These are phyloP conservation scores for Orbicella faveolata DNA, from an alignment of 64 coral and sea anemone species.

Conservation along the genomic window DNA sequence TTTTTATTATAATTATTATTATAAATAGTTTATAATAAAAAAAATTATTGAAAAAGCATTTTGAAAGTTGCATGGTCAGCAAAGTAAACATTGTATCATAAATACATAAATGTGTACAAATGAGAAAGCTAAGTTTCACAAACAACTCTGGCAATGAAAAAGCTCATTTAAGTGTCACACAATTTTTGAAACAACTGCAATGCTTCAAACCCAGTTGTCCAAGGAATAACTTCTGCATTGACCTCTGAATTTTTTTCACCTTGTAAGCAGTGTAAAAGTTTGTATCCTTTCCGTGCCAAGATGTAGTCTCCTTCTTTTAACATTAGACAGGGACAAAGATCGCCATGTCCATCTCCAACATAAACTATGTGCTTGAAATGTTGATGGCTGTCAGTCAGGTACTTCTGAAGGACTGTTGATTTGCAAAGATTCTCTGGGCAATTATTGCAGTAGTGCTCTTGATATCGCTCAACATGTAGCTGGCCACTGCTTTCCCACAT, in stretches of 20 bases:
- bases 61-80: too few relatives aligned
- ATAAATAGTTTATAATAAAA: too few relatives aligned
- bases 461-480: conserved; percentile 61
- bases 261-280: conserved; percentile 57
- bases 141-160: neutral
- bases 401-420: conserved; percentile 53
- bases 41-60: too few relatives aligned
- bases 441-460: conserved; percentile 59
- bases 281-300: conserved; percentile 81
- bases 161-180: neutral
- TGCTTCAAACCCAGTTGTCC: conserved; percentile 87
- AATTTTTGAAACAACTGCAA: conserved; percentile 68
- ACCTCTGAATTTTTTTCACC: conserved; percentile 45
- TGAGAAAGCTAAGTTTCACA: neutral
- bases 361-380: conserved; percentile 74
- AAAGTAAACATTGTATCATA: too few relatives aligned
- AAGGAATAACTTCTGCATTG: conserved; percentile 70
- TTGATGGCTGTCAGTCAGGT: conserved; percentile 13
- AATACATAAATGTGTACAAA: neutral
- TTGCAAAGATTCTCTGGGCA: conserved; percentile 94
- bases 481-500: conserved; percentile 53
- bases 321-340: conserved; percentile 69
- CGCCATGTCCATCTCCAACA: conserved; percentile 89
- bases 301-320: conserved; percentile 55
- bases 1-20: too few relatives aligned